phyloP scores from a whole-genome alignment of 2,113 vertebrate genomes.

The Tetrax tetrax region DNA sequence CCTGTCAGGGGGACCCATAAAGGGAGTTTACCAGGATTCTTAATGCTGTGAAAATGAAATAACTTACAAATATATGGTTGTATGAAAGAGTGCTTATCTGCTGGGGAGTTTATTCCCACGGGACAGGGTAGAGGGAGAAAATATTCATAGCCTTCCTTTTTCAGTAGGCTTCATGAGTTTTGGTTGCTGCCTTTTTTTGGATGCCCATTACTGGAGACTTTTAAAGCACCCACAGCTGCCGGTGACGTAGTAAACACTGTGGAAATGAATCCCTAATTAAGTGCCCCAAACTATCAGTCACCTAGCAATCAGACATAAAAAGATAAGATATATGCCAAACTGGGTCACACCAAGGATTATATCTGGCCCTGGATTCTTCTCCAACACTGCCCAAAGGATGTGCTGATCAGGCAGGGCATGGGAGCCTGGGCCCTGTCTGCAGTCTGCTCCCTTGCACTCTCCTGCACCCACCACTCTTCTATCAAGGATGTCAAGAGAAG shows the following conservation, averaged over 20 bases:
- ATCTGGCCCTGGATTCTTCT: not conserved
- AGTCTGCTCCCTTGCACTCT: not conserved
- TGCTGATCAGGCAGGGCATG: not conserved
- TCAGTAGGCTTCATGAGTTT: not conserved
- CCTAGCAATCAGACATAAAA: not conserved
- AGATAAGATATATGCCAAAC: not conserved
- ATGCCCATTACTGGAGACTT: not conserved
- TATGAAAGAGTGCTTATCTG: not conserved
- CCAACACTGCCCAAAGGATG: not conserved
- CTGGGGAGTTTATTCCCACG: not conserved
- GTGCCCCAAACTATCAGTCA: not conserved
- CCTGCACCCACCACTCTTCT: not conserved
- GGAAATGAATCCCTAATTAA: not conserved
- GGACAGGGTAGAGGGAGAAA: not conserved
- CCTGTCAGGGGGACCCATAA: not conserved
- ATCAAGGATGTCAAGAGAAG: not conserved
- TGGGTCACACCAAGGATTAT: rapidly evolving
- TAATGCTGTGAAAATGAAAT: not conserved
- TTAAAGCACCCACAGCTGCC: not conserved
- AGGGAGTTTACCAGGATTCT: not conserved
- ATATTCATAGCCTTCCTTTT: not conserved
- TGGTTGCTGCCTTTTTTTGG: not conserved
- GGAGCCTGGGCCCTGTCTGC: not conserved
- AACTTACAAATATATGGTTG: not conserved
- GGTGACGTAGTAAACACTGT: not conserved